These are phyloP conservation scores for Tetranychus cinnabarinus DNA, from an alignment of 1,140 invertebrate genomes.

Conservation along the genomic window DNA sequence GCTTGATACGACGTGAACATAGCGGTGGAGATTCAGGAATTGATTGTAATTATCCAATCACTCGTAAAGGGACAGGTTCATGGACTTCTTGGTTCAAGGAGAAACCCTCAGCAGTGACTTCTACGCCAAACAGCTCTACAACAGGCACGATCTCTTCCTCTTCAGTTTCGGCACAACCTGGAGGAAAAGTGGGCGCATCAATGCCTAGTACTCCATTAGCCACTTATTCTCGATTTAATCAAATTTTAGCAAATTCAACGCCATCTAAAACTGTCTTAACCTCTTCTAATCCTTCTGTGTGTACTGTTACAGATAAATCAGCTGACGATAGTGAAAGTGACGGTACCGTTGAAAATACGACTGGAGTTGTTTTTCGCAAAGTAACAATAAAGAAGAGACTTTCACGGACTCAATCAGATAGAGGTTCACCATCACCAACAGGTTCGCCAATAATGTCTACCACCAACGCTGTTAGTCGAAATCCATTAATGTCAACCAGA, in stretches of 20 bases:
- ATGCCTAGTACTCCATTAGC: no score
- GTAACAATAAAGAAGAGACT: constrained; percentile 17
- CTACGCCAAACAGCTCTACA: no score
- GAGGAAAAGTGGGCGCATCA: background rate
- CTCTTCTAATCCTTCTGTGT: background rate
- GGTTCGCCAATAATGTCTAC: background rate
- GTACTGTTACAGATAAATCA: background rate
- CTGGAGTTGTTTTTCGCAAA: constrained; percentile 26
- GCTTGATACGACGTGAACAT: no score
- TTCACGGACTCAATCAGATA: background rate
- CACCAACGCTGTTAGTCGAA: background rate
- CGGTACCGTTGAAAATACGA: constrained; percentile 21
- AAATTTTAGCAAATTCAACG: no score
- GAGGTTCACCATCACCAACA: background rate
- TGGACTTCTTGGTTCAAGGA: background rate
- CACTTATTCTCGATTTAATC: no score
- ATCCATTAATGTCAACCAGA: background rate
- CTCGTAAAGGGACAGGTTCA: background rate
- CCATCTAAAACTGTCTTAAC: background rate
- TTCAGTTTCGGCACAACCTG: background rate
- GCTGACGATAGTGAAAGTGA: constrained; percentile 9
- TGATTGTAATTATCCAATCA: background rate
- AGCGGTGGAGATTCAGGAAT: background rate
- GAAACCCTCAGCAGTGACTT: background rate
- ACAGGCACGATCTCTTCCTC: background rate